Evolutionary conservation across 1,140 invertebrate species (phyloP), one percentile per base, ranked within the genome.

Genomic region (Pogonomyrmex californicus): DNA sequence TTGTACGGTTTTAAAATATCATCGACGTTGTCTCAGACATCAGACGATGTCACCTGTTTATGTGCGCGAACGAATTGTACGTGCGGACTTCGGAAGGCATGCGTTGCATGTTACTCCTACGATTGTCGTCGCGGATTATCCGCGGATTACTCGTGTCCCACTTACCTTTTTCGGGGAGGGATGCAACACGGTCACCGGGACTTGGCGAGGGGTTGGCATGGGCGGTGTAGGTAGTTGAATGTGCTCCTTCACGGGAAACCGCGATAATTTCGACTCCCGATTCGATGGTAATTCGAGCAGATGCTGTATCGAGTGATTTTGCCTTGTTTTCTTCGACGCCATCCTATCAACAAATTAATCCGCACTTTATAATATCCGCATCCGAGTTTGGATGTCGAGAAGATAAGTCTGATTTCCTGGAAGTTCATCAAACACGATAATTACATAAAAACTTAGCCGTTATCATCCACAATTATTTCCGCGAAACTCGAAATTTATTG

Each of bases 251-350:
- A 86, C 81, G 82, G 91, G 85, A 90, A 92, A 90, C 71, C 88
- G 87, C 78, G 91, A 88, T 78, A 92, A 89, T 89, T 92, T 93
- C 76, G 91, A 93, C 88, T 94, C 93, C 90, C 93, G 92, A 66
- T 92, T 94, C 66, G 93, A 93, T 56, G 95, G 93, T 78, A 95
- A 90, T 88, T 95, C 95, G 82, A 95, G 93, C 66, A 95, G 93
- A 90, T 95, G 94, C 91, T 95, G 95, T 92, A 95, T 95, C 41
- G 94, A 95, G 91, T 95, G 94, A 86, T 95, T 95, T 76, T 95
- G 90, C 77, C 92, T 93, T 47, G 91, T 94, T 89, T 93, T 95
- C 90, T 92, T 94, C 78, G 93, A 93, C 92, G 94, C 94, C 94
- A 95, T 95, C 82, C 94, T 95, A 71, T 62, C 60, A 86, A 87